Base-by-base conservation (phyloP, 2,797 vertebrate genomes). In the Lindbergichthys nudifrons region DNA sequence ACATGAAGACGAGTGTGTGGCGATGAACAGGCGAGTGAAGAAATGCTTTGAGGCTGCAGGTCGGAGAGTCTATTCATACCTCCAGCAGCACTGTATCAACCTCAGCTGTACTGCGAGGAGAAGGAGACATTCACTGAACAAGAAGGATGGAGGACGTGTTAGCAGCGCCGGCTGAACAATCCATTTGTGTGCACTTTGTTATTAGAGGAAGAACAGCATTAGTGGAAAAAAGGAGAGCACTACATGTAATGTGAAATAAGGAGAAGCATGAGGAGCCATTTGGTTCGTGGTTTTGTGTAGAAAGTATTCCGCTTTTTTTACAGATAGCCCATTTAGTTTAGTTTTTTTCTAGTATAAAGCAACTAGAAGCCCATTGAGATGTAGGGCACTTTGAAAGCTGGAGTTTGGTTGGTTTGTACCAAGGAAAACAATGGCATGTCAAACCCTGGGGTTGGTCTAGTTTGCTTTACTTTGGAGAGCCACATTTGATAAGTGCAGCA, bases 31-130 rank as follows among this genome's bases (percentile, higher is more conserved):
- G 10, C 10, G 36, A 46, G 48, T 9, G 60, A 57, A 79, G 75
- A 69, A 56, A 66, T 0, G 63, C 66, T 87, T 83, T 75, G 68
- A 73, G 36, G 70, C 59, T 3, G 53, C 53, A 71, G 83, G 67
- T 86, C 83, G 39, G 42, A 63, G 57, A 54, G 63, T 81, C 73
- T 85, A 10, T 87, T 89, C 77, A 76, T 23, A 84, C 51, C 66
- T 50, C 8, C 46, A 15, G 70, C 56, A 23, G 42, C 7, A 13
- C 54, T 36, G 66, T 73, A 56, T 68, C 58, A 70, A 48, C 19
- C 21, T 62, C 74, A 54, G 52, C 51, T 53, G 15, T n/a, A 41
- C 32, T 1, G 60, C 14, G 42, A 5, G 51, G 15, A 8, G 18
- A 47, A 45, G 23, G 26, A 76, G 59, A 61, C 73, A 51, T 73